Conservation (phyloP, 2,113 vertebrate genomes). For the Dipodomys merriami region DNA sequence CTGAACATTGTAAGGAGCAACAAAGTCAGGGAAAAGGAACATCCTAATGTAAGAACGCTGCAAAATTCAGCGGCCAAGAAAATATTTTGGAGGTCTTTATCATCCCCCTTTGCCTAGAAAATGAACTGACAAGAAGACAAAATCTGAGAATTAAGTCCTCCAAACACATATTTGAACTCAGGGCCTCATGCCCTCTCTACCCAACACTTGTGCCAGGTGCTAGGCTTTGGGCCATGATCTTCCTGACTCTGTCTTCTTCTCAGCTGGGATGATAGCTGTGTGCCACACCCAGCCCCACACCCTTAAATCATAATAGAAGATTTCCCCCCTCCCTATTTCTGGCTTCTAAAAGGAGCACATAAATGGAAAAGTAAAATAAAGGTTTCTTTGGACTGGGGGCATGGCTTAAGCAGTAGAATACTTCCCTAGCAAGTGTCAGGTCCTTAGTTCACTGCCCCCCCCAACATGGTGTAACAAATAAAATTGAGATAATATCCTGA, state of each 20-base stretch:
- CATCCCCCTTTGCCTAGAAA: background rate
- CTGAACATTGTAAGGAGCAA: background rate
- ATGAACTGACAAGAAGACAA: background rate
- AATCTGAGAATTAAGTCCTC: background rate
- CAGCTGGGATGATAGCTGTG: too few relatives aligned
- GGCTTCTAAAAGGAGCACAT: background rate
- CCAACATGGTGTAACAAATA: too few relatives aligned
- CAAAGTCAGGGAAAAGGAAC: background rate
- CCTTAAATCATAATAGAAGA: background rate
- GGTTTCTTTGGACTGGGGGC: background rate
- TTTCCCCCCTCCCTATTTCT: background rate
- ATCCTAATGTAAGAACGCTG: fast-evolving
- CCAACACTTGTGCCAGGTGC: too few relatives aligned
- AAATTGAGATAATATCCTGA: too few relatives aligned
- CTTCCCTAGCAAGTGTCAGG: too few relatives aligned
- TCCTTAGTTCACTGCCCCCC: too few relatives aligned
- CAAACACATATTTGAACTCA: too few relatives aligned
- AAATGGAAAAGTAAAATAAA: background rate
- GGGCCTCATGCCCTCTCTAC: background rate
- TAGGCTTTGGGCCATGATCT: too few relatives aligned
- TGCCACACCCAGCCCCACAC: too few relatives aligned
- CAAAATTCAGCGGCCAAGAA: background rate
- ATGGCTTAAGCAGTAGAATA: too few relatives aligned
- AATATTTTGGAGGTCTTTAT: background rate
- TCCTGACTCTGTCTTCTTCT: too few relatives aligned